Evolutionary conservation across 2,888 invertebrate genomes (phyloP).

Genomic region (Drosophila pseudotalamancana): DNA sequence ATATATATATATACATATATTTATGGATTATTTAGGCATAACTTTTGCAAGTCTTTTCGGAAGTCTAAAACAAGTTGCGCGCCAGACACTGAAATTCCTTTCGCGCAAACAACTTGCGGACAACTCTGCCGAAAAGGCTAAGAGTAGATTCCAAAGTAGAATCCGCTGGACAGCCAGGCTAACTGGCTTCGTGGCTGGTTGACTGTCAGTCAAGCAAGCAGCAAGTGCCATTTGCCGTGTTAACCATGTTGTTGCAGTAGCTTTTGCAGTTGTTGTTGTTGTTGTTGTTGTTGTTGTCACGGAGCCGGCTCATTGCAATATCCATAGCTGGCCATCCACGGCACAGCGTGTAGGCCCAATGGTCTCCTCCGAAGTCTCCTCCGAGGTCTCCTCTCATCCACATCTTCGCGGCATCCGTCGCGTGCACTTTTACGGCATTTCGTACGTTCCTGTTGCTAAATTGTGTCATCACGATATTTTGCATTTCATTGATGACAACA

Average conservation of each 20-base stretch:
- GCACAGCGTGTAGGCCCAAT: constrained; percentile 55
- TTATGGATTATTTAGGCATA: constrained; percentile 37
- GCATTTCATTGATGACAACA: constrained; percentile 48
- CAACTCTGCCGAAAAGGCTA: constrained; percentile 42
- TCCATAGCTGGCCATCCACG: constrained; percentile 51
- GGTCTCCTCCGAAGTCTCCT: constrained; percentile 27
- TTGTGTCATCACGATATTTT: constrained; percentile 61
- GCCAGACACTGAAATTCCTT: constrained; percentile 56
- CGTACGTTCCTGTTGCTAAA: constrained; percentile 55
- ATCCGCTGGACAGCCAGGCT: constrained; percentile 25
- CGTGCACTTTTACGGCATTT: constrained; percentile 65
- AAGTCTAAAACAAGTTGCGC: constrained; percentile 59
- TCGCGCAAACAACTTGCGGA: constrained; percentile 54
- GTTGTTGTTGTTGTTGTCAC: constrained; percentile 23
- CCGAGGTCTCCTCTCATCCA: constrained; percentile 15
- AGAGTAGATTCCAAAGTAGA: constrained; percentile 31
- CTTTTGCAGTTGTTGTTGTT: constrained; percentile 14
- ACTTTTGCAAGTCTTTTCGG: constrained; percentile 56
- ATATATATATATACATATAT: neutral
- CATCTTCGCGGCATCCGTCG: constrained; percentile 39
- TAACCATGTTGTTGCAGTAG: constrained; percentile 39
- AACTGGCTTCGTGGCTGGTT: neutral
- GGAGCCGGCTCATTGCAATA: constrained; percentile 43
- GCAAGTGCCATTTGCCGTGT: constrained; percentile 69
- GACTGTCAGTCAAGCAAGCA: constrained; percentile 16